Evolutionary conservation across 2,113 vertebrate species (phyloP), one percentile per base, ranked within the genome.

Genomic region (Sakesphorus luctuosus): DNA sequence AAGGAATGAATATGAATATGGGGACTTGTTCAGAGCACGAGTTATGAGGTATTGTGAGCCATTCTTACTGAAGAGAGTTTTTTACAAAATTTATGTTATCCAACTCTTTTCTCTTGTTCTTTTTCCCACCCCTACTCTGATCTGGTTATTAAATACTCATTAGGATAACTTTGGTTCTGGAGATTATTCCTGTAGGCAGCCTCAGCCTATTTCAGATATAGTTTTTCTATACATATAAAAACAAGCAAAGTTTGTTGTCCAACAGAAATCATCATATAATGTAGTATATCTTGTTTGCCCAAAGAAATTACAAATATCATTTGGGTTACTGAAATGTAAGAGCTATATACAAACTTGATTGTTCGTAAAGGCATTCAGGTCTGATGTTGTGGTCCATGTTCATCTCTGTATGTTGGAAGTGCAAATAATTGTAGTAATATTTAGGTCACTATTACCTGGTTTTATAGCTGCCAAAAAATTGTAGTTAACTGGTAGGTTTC

Each of bases 101-200:
- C 18, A 4, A 6, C 43, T 77, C 78, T 83, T 83, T 85, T 77
- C 55, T 91, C 78, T 76, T 69, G 11, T 88, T 87, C 85, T n/a
- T 86, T 84, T 83, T 78, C 61, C 73, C 52, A 10, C 66, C 40
- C 25, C 29, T 77, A 6, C 72, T 90, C 69, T 93, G 88, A 93
- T 56, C 93, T 88, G 73, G 68, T 89, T 77, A 44, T 71, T 53
- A 95, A 94, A 81, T 72, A 31, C 36, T 73, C 93, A 56, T 9
- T 47, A 94, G 72, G 47, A 47, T 80, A 92, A 84, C 1, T 16
- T 84, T 0, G 0, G 38, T 94, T 88, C 38, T 94, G 55, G 52
- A 93, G 77, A 77, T 86, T 38, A 53, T 79, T 83, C 36, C 13
- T 73, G 7, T 66, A 46, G 59, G 61, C 84, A 65, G 55, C 61